These are phyloP conservation scores for Pollenia labialis DNA, from an alignment of 2,888 invertebrate species.

Conservation along the genomic window DNA sequence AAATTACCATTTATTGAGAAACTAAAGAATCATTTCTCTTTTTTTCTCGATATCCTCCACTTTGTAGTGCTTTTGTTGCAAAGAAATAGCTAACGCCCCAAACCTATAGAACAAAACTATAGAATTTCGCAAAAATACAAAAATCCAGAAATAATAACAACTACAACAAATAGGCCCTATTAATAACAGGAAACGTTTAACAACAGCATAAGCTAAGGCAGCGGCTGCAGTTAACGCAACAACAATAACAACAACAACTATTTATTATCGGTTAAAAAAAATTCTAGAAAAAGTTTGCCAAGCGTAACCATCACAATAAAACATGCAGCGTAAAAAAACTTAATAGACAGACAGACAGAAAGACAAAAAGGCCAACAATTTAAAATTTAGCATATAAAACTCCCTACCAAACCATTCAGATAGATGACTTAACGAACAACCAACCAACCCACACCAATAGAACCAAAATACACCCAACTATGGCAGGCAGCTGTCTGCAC, in stretches of 20 bases:
- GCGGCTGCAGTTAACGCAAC: constrained; percentile 32
- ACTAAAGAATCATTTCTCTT: no score
- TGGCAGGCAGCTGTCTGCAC: constrained; percentile 55
- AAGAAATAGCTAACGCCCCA: neutral
- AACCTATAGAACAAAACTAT: constrained; percentile 1
- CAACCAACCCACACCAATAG: neutral
- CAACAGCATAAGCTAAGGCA: constrained; percentile 45
- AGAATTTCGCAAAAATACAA: constrained; percentile 47
- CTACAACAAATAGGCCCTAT: constrained; percentile 54
- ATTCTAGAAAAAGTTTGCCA: constrained; percentile 55
- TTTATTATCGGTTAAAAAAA: constrained; percentile 45
- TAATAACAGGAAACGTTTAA: constrained; percentile 72
- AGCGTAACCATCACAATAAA: constrained; percentile 66
- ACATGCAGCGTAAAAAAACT: constrained; percentile 7
- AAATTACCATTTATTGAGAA: no score
- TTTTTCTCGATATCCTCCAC: no score
- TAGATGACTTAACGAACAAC: neutral
- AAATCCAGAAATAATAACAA: neutral
- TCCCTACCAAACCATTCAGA: neutral
- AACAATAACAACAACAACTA: constrained; percentile 35
- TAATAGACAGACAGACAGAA: constrained; percentile 21
- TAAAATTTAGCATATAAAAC: neutral
- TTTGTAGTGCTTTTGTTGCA: neutral
- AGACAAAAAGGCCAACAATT: neutral
- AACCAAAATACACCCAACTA: neutral